Evolutionary conservation across 1,140 invertebrate species (phyloP).

Genomic region (Watersipora subatra): DNA sequence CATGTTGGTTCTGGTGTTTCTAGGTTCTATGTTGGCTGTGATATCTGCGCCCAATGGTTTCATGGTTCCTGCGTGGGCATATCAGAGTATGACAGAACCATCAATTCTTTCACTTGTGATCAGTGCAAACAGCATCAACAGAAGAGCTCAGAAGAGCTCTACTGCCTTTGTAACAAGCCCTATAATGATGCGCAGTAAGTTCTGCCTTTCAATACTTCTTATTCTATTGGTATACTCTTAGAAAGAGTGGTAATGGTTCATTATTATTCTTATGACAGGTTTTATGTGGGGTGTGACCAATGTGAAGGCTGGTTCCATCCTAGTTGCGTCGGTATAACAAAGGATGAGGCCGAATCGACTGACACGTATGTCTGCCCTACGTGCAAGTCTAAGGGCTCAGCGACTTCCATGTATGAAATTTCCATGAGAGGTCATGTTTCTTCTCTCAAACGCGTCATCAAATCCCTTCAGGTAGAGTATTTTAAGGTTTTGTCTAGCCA

Average conservation of each 20-base stretch:
- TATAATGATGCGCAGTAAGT: constrained; percentile 93
- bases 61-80: constrained; percentile 93
- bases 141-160: constrained; percentile 64
- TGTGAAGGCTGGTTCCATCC: constrained; percentile 99
- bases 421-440: constrained; percentile 49
- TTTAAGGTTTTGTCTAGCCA: neutral
- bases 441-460: constrained; percentile 66
- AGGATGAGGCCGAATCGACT: constrained; percentile 82
- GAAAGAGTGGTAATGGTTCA: too few species aligned
- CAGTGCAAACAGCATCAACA: constrained; percentile 65
- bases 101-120: constrained; percentile 90
- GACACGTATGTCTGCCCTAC: constrained; percentile 92
- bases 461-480: constrained; percentile 66
- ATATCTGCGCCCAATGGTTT: constrained; percentile 96
- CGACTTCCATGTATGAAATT: neutral
- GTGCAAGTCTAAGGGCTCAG: constrained; percentile 50
- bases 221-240: too few species aligned
- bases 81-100: constrained; percentile 76
- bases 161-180: constrained; percentile 85
- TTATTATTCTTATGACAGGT: constrained; percentile 47
- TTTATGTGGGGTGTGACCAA: constrained; percentile 94
- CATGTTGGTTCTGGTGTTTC: too few species aligned
- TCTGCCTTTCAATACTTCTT: too few species aligned
- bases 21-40: constrained; percentile 95
- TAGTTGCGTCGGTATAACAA: constrained; percentile 84